These are phyloP conservation scores for Corythoichthys haematopterus DNA, from an alignment of 2,113 vertebrate species.

Conservation along the genomic window DNA sequence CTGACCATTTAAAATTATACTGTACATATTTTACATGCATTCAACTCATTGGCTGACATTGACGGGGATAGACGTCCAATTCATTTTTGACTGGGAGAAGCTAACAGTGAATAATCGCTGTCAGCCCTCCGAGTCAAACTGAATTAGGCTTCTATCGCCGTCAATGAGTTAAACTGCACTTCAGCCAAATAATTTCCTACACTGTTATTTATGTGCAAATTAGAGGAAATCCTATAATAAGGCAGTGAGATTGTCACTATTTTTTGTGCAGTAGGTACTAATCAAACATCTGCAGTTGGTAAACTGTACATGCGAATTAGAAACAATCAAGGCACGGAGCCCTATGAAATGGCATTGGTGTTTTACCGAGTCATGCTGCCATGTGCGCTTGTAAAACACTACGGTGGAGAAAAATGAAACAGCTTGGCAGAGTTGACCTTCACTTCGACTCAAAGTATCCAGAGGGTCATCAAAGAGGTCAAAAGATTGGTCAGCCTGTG, in stretches of 20 bases:
- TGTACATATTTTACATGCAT: neutral
- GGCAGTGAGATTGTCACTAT: neutral
- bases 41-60: no score
- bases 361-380: neutral
- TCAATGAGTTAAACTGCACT: no score
- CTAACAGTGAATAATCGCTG: no score
- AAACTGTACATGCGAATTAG: neutral
- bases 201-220: constrained; percentile 11
- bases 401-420: constrained; percentile 3
- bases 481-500: constrained; percentile 19
- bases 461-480: constrained; percentile 20
- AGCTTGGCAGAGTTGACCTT: constrained; percentile 31
- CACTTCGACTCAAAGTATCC: constrained; percentile 32
- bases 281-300: neutral
- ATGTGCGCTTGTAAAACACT: neutral
- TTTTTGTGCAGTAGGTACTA: neutral
- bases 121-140: no score
- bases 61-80: no score
- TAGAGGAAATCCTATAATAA: constrained; percentile 17
- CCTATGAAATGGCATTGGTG: neutral
- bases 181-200: neutral
- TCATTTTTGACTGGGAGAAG: no score
- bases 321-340: neutral
- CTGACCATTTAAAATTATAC: neutral
- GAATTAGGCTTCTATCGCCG: no score